Percentiles rank a stretch among this genome's conserved stretches.
Conservation (phyloP, 2,888 invertebrate species). For the Ophion obscuratus region DNA sequence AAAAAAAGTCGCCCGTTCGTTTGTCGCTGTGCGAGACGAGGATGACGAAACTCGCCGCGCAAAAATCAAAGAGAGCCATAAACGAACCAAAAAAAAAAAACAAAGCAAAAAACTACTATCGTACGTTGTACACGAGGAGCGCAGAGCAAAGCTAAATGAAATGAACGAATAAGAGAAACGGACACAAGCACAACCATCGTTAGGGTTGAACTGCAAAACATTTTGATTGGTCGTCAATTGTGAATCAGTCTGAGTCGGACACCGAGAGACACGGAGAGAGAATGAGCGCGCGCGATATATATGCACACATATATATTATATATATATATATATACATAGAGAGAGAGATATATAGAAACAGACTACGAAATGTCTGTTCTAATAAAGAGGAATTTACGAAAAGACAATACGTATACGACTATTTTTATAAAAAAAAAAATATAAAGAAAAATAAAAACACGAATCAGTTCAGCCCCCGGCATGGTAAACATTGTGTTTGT, state of each 20-base stretch:
- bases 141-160: conserved; percentile 10
- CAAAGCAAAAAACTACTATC: conserved; percentile 11
- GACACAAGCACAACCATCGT: conserved; percentile 83
- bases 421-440: conserved; percentile 26
- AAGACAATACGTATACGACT: conserved; percentile 32
- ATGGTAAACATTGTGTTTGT: conserved; percentile 83
- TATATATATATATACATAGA: background rate
- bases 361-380: background rate
- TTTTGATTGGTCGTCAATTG: conserved; percentile 70
- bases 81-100: conserved; percentile 22
- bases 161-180: conserved; percentile 69
- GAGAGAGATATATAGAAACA: background rate
- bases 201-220: conserved; percentile 81
- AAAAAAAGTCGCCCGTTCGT: conserved; percentile 15
- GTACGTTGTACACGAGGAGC: background rate
- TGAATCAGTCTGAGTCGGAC: conserved; percentile 20
- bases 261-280: conserved; percentile 9
- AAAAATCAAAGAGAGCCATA: conserved; percentile 27
- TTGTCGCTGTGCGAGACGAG: conserved; percentile 25
- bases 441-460: conserved; percentile 55
- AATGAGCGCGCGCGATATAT: background rate
- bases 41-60: conserved; percentile 6
- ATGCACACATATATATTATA: too few species aligned
- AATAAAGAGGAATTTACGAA: background rate
- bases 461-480: conserved; percentile 80